These are phyloP conservation scores for Eupleurogrammus muticus DNA, from an alignment of 2,797 vertebrate genomes.

Conservation along the genomic window DNA sequence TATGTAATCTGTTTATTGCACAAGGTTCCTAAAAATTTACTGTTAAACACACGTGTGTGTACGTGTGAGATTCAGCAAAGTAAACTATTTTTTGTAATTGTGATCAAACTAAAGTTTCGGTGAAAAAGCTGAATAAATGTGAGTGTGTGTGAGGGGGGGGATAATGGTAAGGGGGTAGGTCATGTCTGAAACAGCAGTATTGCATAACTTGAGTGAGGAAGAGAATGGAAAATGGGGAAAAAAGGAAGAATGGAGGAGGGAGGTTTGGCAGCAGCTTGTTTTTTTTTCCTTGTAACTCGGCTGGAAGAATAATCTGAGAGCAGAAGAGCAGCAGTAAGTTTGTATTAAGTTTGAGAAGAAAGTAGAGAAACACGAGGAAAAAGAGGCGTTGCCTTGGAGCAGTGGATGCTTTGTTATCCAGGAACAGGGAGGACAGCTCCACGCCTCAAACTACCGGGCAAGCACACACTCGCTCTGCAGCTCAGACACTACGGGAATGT, in stretches of 20 bases:
- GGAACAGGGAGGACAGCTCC: too few species aligned
- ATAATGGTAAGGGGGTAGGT: constrained; percentile 54
- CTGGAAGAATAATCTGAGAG: not conserved
- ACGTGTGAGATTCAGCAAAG: constrained; percentile 7
- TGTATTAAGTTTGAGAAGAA: not conserved
- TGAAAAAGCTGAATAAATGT: constrained; percentile 15
- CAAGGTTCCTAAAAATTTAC: constrained; percentile 44
- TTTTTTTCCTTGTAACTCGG: constrained; percentile 24
- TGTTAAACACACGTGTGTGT: constrained; percentile 7
- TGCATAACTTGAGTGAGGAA: constrained; percentile 76
- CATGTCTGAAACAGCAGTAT: constrained; percentile 71
- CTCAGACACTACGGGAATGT: too few species aligned
- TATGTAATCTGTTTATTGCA: constrained; percentile 56
- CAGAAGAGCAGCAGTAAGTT: constrained; percentile 30
- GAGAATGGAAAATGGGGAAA: constrained; percentile 62
- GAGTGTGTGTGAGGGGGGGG: constrained; percentile 32
- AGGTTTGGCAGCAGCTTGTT: constrained; percentile 38
- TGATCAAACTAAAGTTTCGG: constrained; percentile 36
- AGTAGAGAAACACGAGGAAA: constrained; percentile 2
- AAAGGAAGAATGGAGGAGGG: constrained; percentile 45
- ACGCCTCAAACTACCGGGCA: too few species aligned
- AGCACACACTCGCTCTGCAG: too few species aligned
- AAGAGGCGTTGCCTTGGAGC: constrained; percentile 29
- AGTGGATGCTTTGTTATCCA: too few species aligned
- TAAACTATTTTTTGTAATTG: not conserved